Evolutionary conservation across 2,888 invertebrate species (phyloP).

Genomic region (Leptogaster cylindrica): DNA sequence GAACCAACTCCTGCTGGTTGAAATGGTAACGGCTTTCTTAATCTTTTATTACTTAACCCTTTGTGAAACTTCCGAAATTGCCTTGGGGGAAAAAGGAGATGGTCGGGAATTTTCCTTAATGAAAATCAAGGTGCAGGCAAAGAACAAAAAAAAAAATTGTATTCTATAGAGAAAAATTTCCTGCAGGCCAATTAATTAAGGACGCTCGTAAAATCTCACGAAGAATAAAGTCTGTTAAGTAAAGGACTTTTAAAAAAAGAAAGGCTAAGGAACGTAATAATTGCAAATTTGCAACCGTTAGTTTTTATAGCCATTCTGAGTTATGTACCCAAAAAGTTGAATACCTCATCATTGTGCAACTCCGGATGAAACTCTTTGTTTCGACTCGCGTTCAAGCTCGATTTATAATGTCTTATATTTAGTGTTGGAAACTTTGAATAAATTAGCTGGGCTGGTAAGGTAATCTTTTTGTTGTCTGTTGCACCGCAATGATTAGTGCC

Average conservation of each 20-base stretch:
- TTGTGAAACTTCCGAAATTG: slow-evolving; percentile 30
- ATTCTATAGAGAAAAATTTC: neutral
- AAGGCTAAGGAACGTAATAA: neutral
- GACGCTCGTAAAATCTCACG: slow-evolving; percentile 20
- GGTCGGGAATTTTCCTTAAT: slow-evolving; percentile 16
- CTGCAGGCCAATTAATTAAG: slow-evolving; percentile 33
- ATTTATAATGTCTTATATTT: too few species aligned
- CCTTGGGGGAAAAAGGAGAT: slow-evolving; percentile 8
- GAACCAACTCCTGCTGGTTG: neutral
- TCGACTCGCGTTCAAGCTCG: too few species aligned
- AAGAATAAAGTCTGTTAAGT: neutral
- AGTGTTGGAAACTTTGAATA: too few species aligned
- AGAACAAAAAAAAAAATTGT: too few species aligned
- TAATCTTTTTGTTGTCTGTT: too few species aligned
- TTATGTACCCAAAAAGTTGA: too few species aligned
- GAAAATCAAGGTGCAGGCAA: slow-evolving; percentile 12
- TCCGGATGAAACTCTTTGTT: too few species aligned
- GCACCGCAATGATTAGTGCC: too few species aligned
- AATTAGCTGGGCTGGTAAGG: too few species aligned
- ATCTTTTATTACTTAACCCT: slow-evolving; percentile 31
- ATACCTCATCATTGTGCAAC: too few species aligned
- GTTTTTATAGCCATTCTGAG: neutral
- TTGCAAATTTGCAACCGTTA: neutral
- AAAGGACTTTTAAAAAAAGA: neutral
- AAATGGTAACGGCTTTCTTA: slow-evolving; percentile 27